Evolutionary conservation across 2,113 vertebrate genomes (phyloP).

Genomic region (Caranx melampygus): DNA sequence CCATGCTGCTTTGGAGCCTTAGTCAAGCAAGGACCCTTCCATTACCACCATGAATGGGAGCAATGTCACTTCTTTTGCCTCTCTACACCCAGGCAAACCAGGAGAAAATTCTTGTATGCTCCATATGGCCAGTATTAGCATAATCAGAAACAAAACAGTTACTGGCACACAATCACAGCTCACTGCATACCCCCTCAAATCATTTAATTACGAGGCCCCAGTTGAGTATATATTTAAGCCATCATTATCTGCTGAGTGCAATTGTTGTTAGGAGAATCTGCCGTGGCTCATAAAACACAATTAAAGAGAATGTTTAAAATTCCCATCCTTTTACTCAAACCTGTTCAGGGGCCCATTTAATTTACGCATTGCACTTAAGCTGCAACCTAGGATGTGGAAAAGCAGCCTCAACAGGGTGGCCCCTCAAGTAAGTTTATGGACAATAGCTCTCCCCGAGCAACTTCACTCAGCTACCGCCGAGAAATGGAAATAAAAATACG

Average conservation of each 20-base stretch:
- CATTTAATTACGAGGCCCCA: slow-evolving; percentile 80
- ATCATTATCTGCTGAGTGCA: slow-evolving; percentile 76
- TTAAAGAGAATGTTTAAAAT: slow-evolving; percentile 61
- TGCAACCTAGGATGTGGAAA: not conserved
- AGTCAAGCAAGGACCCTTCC: slow-evolving; percentile 53
- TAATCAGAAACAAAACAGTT: slow-evolving; percentile 79
- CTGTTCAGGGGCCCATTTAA: slow-evolving; percentile 14
- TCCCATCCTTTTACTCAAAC: slow-evolving; percentile 27
- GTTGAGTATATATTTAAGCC: slow-evolving; percentile 79
- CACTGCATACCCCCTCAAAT: slow-evolving; percentile 75
- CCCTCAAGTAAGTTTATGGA: too few relatives aligned
- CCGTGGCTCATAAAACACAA: slow-evolving; percentile 56
- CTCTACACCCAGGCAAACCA: slow-evolving; percentile 44
- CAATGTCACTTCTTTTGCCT: slow-evolving; percentile 53
- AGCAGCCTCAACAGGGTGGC: not conserved
- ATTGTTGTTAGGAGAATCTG: slow-evolving; percentile 65
- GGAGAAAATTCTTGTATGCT: slow-evolving; percentile 54
- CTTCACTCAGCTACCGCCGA: not conserved
- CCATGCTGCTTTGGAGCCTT: slow-evolving; percentile 58
- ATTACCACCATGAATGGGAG: slow-evolving; percentile 50
- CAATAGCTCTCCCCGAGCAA: not conserved
- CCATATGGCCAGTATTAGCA: slow-evolving; percentile 70
- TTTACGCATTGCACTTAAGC: not conserved
- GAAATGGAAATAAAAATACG: not conserved
- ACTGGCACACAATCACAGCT: slow-evolving; percentile 80